Evolutionary conservation across 2,113 vertebrate species (phyloP), one percentile per base, ranked within the genome.

Genomic region (Tursiops truncatus): DNA sequence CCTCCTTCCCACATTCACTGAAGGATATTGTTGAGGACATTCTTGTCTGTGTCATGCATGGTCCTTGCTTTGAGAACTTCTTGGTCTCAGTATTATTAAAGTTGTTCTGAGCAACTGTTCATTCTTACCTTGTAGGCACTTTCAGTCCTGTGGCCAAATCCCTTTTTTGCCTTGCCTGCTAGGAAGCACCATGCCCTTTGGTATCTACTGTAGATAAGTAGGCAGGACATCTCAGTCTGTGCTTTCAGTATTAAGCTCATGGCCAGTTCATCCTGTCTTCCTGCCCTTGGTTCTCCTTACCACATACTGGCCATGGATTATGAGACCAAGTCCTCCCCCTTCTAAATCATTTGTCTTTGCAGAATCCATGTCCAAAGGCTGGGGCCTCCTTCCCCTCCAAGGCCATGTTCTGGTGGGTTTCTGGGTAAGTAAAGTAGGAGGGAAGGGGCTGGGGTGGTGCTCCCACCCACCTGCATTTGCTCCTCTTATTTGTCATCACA

Each of bases 391-490:
- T 99, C 98, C 98, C 99, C 97, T 99, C 99, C 94, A 99, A 99
- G 98, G 99, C 99, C 93, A 99, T 99, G 90, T 99, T 99, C 98
- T 99, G 99, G 99, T 99, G 99, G 99, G 99, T 99, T 96, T 99
- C 98, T 93, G 98, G 99, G 99, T 99, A 99, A 99, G 99, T 97
- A 96, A 97, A 97, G 25, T 9, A 65, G 3, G 13, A n/a, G 63
- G 36, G 8, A 31, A 23, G 21, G 56, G 76, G 60, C 28, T 2
- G 5, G 14, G 12, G 13, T 7, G 73, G 63, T 26, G 3, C 28
- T 7, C 67, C 26, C 9, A 2, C 14, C 17, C 15, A 20, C 71
- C 53, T 20, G 18, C 18, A 5, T 7, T 31, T 23, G 70, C 28
- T 33, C 1, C 18, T 53, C 44, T 28, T 17, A 25, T 38, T 84